Evolutionary conservation across 2,797 vertebrate genomes (phyloP), one percentile per base, ranked within the genome.

Genomic region (Heterohyrax brucei): DNA sequence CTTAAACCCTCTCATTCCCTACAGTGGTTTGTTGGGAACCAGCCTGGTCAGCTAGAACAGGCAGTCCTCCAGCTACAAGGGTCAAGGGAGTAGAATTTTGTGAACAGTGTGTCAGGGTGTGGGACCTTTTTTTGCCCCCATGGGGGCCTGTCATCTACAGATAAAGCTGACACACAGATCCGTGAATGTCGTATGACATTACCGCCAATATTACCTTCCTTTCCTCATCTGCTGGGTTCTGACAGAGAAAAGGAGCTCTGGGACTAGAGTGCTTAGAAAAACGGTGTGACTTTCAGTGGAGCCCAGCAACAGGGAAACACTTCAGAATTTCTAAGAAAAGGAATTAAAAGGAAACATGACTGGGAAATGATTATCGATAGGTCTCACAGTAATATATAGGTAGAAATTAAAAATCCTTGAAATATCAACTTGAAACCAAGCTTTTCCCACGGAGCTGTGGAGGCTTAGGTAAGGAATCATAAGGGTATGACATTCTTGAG

Each of bases 301-400:
- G 13, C 68, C 10, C 10, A 77, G 24, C 94, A 50, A 81, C 8
- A 93, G n/a, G 89, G 30, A 94, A 64, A 24, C 46, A 72, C 30
- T 53, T 26, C 76, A 87, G 66, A 73, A 81, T 84, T 77, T 73
- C 33, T 10, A 73, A 77, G 83, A 61, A 68, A 77, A 93, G 30
- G 1, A 85, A 82, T 68, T 61, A 82, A 82, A 19, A 78, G 50
- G 56, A 68, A 89, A 94, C 75, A 44, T n/a, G 24, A 80, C 16
- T 33, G 66, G 21, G 26, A 94, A 96, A 66, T n/a, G 30, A 72
- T n/a, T 48, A 1, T 10, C 26, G 33, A 59, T 24, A 61, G 7
- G 28, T 14, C 19, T n/a, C 1, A 0, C 4, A 33, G 10, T 87
- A 22, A 26, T 88, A 91, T 22, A n/a, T 44, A 48, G 50, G 8